Conservation (phyloP, 2,797 vertebrate genomes). For the Falco cherrug region DNA sequence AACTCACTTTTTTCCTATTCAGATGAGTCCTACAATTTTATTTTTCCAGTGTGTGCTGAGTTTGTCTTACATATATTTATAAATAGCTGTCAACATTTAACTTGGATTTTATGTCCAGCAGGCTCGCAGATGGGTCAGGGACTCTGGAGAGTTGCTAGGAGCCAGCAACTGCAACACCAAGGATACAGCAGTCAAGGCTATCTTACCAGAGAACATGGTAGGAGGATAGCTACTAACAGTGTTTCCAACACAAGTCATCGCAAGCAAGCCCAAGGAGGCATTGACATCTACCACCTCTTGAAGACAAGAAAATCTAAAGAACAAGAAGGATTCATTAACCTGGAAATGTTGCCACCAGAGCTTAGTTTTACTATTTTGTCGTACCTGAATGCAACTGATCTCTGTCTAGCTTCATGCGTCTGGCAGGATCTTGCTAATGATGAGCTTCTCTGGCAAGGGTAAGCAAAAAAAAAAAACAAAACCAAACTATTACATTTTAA, state of each 20-base stretch:
- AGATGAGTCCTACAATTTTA: not conserved
- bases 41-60: not conserved
- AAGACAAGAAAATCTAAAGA: constrained; percentile 87
- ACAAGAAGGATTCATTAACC: constrained; percentile 91
- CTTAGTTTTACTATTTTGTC: constrained; percentile 97
- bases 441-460: constrained; percentile 99
- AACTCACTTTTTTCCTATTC: not conserved
- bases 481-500: not conserved
- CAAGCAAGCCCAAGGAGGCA: constrained; percentile 79
- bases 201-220: constrained; percentile 77
- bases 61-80: not conserved
- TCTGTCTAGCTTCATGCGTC: constrained; percentile 95
- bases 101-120: constrained; percentile 49
- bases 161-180: constrained; percentile 93
- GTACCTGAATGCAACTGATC: constrained; percentile 97
- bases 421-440: constrained; percentile 97
- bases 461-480: constrained; percentile 52
- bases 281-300: constrained; percentile 92
- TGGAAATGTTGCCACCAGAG: constrained; percentile 96
- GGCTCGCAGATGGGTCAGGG: constrained; percentile 96
- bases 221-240: constrained; percentile 72
- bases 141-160: constrained; percentile 97
- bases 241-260: constrained; percentile 68
- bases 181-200: constrained; percentile 85
- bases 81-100: not conserved